Evolutionary conservation across 2,888 invertebrate genomes (phyloP), one percentile per base, ranked within the genome.

Genomic region (Spatulosminthurus flaviceps): DNA sequence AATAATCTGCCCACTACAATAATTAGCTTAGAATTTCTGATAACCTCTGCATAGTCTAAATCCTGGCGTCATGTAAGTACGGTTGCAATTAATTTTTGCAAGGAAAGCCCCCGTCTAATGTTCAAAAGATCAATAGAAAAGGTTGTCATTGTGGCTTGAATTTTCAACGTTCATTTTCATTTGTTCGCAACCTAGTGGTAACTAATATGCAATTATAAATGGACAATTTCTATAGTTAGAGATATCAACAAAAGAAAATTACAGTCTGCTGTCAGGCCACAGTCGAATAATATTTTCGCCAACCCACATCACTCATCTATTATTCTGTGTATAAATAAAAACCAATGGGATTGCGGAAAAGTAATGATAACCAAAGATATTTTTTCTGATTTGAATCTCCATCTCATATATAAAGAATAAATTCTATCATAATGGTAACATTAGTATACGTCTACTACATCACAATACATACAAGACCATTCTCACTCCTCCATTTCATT

Each of bases 221-320:
- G 9, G 4, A 34, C 34, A 34, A 9, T 34, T 34, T 34, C 51
- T 51, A 19, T 51, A 16, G 19, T 2, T 4, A 51, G 19, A 51
- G 16, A 13, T 19, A n/a, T 51, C n/a, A 51, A 64, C 64, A 64
- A 64, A 24, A 64, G 64, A 64, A 64, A 21, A 64, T 21, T 64
- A 64, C 64, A 64, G 16, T 13, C 64, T 64, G 1, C 24, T 64
- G 64, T 24, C 2, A 60, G 1, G 64, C 2, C 4, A 24, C 64
- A 26, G 4, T 5, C 64, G 24, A 64, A 64, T 21, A 24, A 24
- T 64, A 24, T 13, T 64, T 26, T 64, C 64, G 11, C 64, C 64
- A 22, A 22, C 24, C 22, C 24, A 64, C 64, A 64, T 16, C 22
- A 64, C 7, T 9, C 13, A 64, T 24, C 11, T 64, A 64, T 21